Conservation (phyloP, 2,797 vertebrate genomes). For the Amniataba percoides region DNA sequence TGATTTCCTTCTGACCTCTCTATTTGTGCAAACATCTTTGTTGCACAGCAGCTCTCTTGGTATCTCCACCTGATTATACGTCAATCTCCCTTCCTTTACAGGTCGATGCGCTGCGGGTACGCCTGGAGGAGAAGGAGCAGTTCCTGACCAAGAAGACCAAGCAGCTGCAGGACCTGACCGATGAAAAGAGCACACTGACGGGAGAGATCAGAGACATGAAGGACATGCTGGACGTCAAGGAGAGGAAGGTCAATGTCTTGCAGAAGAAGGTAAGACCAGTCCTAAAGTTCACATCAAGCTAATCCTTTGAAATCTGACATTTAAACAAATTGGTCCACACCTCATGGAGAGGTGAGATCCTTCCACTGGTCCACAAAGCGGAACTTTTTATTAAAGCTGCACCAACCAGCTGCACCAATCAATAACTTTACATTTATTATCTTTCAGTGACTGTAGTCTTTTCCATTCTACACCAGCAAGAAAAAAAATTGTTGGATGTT, state of each 20-base stretch:
- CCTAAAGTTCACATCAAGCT: background rate
- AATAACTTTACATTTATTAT: background rate
- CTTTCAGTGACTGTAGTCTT: background rate
- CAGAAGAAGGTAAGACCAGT: constrained; percentile 92
- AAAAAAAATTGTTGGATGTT: too few relatives aligned
- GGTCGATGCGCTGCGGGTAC: constrained; percentile 95
- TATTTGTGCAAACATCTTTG: background rate
- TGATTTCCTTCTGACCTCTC: background rate
- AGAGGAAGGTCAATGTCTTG: constrained; percentile 95
- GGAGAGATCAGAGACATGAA: constrained; percentile 97
- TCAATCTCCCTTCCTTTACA: constrained; percentile 55
- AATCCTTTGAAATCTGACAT: background rate
- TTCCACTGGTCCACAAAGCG: background rate
- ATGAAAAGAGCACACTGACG: constrained; percentile 94
- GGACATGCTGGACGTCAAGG: constrained; percentile 98
- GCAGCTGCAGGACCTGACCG: constrained; percentile 95
- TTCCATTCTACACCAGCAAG: background rate
- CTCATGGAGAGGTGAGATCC: background rate
- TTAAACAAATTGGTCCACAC: background rate
- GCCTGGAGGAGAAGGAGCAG: constrained; percentile 95
- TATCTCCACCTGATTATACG: background rate
- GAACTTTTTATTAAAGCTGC: background rate
- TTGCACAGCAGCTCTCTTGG: background rate
- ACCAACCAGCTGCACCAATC: background rate
- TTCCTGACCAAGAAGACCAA: constrained; percentile 98